phyloP scores from a whole-genome alignment of 2,797 vertebrate species.

The Sternotherus odoratus region DNA sequence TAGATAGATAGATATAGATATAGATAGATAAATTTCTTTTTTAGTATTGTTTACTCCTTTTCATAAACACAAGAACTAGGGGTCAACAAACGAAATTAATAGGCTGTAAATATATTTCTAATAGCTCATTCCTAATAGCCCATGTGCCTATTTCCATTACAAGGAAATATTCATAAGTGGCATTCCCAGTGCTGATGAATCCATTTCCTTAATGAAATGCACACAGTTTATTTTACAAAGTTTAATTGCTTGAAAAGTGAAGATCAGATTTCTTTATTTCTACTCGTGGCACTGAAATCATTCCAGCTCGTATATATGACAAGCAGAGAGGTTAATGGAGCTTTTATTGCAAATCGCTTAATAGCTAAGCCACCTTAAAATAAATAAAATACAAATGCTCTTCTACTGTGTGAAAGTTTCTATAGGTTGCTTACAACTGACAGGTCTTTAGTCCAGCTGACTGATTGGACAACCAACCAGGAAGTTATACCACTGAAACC shows the following conservation, averaged over 20 bases:
- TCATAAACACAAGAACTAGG: too few species aligned
- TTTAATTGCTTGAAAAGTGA: conserved; percentile 77
- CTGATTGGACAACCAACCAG: conserved; percentile 3
- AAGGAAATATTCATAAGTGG: conserved; percentile 52
- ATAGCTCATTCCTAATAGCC: conserved; percentile 72
- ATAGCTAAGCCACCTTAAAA: conserved; percentile 74
- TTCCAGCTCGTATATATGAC: conserved; percentile 64
- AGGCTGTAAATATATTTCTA: conserved; percentile 73
- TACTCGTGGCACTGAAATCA: conserved; percentile 65
- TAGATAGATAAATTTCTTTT: too few species aligned
- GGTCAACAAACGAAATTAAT: too few species aligned
- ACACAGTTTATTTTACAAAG: conserved; percentile 76
- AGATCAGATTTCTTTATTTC: conserved; percentile 72
- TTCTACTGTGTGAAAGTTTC: conserved; percentile 43
- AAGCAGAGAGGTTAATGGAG: conserved; percentile 69
- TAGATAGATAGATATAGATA: too few species aligned
- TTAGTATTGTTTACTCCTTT: too few species aligned
- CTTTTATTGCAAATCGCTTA: conserved; percentile 74
- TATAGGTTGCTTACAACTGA: conserved; percentile 22
- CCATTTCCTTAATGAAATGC: conserved; percentile 80
- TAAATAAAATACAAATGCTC: conserved; percentile 52
- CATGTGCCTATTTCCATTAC: conserved; percentile 54
- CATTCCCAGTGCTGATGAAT: conserved; percentile 66
- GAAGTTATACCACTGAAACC: neutral
- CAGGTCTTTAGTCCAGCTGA: conserved; percentile 28